phyloP scores from a whole-genome alignment of 2,888 invertebrate genomes.

The Hirtodrosophila trivittata region DNA sequence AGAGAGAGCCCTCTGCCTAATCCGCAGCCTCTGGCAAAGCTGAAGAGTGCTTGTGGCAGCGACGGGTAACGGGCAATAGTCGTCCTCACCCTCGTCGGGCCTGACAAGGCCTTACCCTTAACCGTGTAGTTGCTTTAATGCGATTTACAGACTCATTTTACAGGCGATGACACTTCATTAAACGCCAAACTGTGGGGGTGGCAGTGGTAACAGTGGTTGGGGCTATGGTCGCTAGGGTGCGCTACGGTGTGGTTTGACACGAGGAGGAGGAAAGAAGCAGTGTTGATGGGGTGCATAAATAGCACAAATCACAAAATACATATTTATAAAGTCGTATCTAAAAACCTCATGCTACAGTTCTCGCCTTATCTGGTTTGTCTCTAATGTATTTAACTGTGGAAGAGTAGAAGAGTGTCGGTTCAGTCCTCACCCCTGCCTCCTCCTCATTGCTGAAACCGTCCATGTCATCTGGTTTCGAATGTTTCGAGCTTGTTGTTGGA shows the following conservation, averaged over 20 bases:
- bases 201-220: slow-evolving; percentile 26
- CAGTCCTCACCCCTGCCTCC: slow-evolving; percentile 2
- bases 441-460: slow-evolving; percentile 6
- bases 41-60: background rate
- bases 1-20: no score
- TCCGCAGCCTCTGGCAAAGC: slow-evolving; percentile 34
- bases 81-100: slow-evolving; percentile 32
- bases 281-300: slow-evolving; percentile 73
- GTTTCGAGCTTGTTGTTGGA: slow-evolving; percentile 7
- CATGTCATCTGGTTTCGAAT: slow-evolving; percentile 10
- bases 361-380: slow-evolving; percentile 54
- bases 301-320: slow-evolving; percentile 61
- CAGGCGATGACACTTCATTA: slow-evolving; percentile 81
- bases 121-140: slow-evolving; percentile 72
- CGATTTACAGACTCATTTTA: slow-evolving; percentile 81
- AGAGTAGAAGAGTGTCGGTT: slow-evolving; percentile 27
- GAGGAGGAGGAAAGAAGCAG: no score
- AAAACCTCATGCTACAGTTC: slow-evolving; percentile 53
- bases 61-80: slow-evolving; percentile 11
- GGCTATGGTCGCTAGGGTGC: slow-evolving; percentile 19
- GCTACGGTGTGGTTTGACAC: no score
- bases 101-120: slow-evolving; percentile 71
- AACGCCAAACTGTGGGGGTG: slow-evolving; percentile 69
- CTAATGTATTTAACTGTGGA: slow-evolving; percentile 55
- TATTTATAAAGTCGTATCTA: slow-evolving; percentile 67